A percentile compares a stretch with the other conserved stretches of the same genome.
phyloP scores from a whole-genome alignment of 2,888 invertebrate genomes.

The Leptopterna dolabrata region DNA sequence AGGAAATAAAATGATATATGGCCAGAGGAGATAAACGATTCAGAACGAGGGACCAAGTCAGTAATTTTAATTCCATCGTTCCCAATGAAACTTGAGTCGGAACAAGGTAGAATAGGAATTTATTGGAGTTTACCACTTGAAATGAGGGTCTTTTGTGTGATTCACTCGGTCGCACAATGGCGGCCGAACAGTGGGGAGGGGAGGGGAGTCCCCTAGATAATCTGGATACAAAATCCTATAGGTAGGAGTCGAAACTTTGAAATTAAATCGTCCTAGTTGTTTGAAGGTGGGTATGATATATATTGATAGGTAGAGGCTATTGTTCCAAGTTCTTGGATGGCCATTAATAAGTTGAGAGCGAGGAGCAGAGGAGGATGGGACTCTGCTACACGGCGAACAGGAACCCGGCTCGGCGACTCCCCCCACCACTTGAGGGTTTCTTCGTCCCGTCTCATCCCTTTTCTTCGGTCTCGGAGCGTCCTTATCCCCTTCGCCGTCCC shows the following conservation, averaged over 20 bases:
- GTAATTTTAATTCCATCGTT: not conserved
- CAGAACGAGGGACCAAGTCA: not conserved
- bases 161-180: constrained; percentile 27
- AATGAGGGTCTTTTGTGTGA: constrained; percentile 40
- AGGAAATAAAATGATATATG: no score
- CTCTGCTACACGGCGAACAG: not conserved
- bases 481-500: no score
- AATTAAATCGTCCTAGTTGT: constrained; percentile 51
- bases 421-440: not conserved
- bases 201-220: constrained; percentile 25
- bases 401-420: not conserved
- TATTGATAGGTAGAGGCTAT: constrained; percentile 49
- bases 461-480: not conserved
- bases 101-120: constrained; percentile 30
- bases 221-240: constrained; percentile 51
- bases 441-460: constrained; percentile 15
- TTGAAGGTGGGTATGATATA: constrained; percentile 44
- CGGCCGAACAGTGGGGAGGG: not conserved
- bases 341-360: constrained; percentile 39
- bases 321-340: constrained; percentile 41
- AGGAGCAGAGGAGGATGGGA: not conserved
- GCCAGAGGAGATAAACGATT: no score
- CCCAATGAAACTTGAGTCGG: constrained; percentile 12
- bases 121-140: constrained; percentile 33
- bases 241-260: constrained; percentile 49